Evolutionary conservation across 2,888 invertebrate species (phyloP).

Genomic region (Phytoseiulus persimilis): DNA sequence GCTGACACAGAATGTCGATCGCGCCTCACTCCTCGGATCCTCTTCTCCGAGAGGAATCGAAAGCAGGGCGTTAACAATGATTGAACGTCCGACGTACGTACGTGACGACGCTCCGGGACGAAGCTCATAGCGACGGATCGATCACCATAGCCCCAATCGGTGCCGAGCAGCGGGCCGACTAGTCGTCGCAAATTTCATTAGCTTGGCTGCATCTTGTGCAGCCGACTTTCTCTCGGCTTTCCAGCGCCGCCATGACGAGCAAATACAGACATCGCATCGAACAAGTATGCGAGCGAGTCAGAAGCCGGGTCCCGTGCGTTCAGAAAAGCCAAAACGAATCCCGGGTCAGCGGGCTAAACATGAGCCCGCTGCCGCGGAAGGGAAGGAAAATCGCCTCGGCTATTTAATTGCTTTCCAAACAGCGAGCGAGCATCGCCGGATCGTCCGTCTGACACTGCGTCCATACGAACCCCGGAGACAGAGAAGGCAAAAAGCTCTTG

Average conservation of each 20-base stretch:
- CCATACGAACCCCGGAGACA: neutral
- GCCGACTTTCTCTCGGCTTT: neutral
- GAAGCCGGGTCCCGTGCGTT: neutral
- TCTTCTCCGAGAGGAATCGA: neutral
- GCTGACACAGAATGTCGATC: neutral
- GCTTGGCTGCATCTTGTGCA: neutral
- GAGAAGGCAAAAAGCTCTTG: neutral
- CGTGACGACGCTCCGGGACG: neutral
- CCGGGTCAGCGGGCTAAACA: neutral
- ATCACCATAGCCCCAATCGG: neutral
- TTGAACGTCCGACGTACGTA: neutral
- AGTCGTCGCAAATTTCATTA: neutral
- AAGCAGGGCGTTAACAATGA: neutral
- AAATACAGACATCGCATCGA: neutral
- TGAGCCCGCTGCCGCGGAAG: neutral
- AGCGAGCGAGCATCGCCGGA: no score
- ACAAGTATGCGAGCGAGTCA: neutral
- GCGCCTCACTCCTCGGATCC: neutral
- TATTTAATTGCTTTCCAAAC: neutral
- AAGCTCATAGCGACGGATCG: neutral
- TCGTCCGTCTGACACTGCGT: neutral
- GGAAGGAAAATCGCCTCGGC: neutral
- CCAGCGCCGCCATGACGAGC: neutral
- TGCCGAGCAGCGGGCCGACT: neutral
- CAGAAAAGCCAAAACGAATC: neutral